phyloP scores from a whole-genome alignment of 1,140 invertebrate species.

The Trichonephila clavata region DNA sequence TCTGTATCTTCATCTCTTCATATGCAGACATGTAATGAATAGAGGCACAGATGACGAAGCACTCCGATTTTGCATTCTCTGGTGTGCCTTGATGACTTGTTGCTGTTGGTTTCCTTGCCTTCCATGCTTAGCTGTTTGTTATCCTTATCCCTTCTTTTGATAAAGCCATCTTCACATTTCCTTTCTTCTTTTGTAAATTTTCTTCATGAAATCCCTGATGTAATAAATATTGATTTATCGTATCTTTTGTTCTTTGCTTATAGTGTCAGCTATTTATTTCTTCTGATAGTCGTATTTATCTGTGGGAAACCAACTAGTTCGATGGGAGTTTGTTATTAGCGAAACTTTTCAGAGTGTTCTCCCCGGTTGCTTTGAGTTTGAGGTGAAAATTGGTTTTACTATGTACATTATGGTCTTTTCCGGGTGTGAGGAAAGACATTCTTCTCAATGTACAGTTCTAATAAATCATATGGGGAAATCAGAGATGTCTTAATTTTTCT shows the following conservation, averaged over 20 bases:
- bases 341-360: too few species aligned
- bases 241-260: background rate
- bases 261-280: background rate
- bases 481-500: too few species aligned
- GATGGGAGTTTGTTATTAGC: too few species aligned
- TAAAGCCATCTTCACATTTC: background rate
- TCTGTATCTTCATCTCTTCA: background rate
- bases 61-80: background rate
- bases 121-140: background rate
- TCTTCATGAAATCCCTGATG: background rate
- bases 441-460: too few species aligned
- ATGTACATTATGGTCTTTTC: too few species aligned
- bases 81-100: background rate
- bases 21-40: background rate
- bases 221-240: background rate
- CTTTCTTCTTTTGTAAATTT: background rate
- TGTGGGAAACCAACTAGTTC: too few species aligned
- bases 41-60: background rate
- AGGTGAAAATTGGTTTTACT: too few species aligned
- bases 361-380: too few species aligned
- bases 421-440: too few species aligned
- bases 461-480: too few species aligned
- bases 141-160: background rate
- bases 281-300: too few species aligned
- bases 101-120: slow-evolving; percentile 15